Base-by-base conservation (phyloP, 2,797 vertebrate species). In the Synanceia verrucosa region DNA sequence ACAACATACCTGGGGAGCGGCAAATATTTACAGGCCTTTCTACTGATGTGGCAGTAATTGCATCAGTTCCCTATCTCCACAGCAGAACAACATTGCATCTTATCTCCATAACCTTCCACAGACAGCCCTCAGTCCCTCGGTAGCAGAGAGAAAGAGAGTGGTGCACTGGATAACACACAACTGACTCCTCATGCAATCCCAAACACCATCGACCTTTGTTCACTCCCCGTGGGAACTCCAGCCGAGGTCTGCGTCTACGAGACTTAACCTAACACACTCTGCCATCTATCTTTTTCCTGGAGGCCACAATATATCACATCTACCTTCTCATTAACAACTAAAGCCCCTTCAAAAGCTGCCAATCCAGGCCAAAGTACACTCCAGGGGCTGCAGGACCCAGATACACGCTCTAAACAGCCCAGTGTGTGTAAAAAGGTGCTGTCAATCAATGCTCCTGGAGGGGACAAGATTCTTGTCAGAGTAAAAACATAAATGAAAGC, bases 61-160 rank as follows among this genome's bases (percentile, higher is more conserved):
- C 69, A 3, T 73, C 82, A 59, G 78, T 78, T 76, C 70, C 47
- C 78, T 86, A 87, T 91, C 86, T 85, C 48, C 65, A 26, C 65
- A 55, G 62, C 69, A 56, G 70, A 89, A 85, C 77, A 83, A 74
- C 75, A 75, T 84, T 83, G 67, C 70, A 70, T 62, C 85, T 92
- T 92, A 91, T 91, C 89, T 86, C 56, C 63, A 70, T 86, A 83
- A 93, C 91, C 91, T 92, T 92, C 88, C 81, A 65, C 19, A 68
- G 65, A 83, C 79, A 79, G 81, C 59, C 65, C 70, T 84, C 72
- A 24, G 67, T 78, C 69, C 69, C 67, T n/a, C 3, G 4, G 65
- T 67, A 66, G 33, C 28, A 29, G 28, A 34, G 56, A 33, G 55
- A 44, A n/a, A 68, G 48, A 47, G 37, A 59, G 52, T 46, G 41